Base-by-base conservation (phyloP, 2,888 invertebrate species). In the Chrysina gloriosa region DNA sequence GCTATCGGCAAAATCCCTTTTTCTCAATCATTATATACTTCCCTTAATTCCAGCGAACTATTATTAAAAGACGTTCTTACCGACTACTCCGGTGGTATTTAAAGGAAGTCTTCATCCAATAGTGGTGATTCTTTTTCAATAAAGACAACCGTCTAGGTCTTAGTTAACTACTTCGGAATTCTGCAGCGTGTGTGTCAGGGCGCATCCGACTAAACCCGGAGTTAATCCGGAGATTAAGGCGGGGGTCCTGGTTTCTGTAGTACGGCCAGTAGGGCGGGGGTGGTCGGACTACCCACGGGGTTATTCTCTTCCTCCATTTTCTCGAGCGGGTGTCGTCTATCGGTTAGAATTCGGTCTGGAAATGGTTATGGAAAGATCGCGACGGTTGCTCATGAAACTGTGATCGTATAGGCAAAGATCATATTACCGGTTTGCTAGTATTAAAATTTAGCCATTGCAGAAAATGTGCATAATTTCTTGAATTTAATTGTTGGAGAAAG, bases 321-420 rank as follows among this genome's bases (percentile, higher is more conserved):
- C 36, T 14, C 5, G 50, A 5, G 5, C 0, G 42, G 16, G 29
- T 29, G 34, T 61, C 25, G 61, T 39, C 42, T 29, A 42, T 31
- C 54, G 29, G 21, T 19, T 16, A 14, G 61, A 42, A 31, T 29
- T 16, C 27, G 39, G 61, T 39, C 61, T 42, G 61, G 42, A 68
- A 68, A 68, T 68, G 65, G 68, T 69, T 67, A 68, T 71, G 69
- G 69, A 71, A 69, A 68, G 63, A 47, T 66, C 71, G 65, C 68
- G 70, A 66, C 64, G 27, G 14, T 14, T 29, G 52, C 50, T 69
- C 65, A 61, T 69, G 65, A 69, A 65, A 58, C 65, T 64, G 67
- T 69, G 67, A 69, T 67, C 67, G 64, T 29, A 29, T 27, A 11
- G 45, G 45, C 19, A 19, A 19, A 42, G 11, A 21, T 21, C 19